These are phyloP conservation scores for Eudyptes chrysolophus DNA, from an alignment of 2,113 vertebrate species.

Conservation along the genomic window DNA sequence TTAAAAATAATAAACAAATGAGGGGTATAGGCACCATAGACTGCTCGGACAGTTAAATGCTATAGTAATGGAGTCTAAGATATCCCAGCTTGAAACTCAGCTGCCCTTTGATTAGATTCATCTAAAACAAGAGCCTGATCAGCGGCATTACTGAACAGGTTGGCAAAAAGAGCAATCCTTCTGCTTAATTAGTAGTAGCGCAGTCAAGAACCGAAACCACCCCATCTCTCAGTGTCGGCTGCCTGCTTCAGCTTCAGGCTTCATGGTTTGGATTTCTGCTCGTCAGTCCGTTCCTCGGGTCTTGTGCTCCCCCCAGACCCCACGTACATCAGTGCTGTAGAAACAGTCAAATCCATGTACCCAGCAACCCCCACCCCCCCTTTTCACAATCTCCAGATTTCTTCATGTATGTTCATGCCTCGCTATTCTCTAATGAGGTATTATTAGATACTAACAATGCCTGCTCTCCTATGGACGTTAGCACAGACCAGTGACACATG, in stretches of 20 bases:
- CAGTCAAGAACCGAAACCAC: background rate
- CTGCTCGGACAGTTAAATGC: slow-evolving; percentile 28
- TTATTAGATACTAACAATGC: slow-evolving; percentile 63
- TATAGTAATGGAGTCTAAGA: background rate
- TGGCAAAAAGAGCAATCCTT: background rate
- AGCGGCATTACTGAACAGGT: background rate
- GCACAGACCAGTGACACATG: slow-evolving; percentile 41
- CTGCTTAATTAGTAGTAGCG: slow-evolving; percentile 1
- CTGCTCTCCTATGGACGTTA: slow-evolving; percentile 40
- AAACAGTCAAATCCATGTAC: background rate
- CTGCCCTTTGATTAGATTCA: background rate
- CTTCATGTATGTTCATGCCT: slow-evolving; percentile 51
- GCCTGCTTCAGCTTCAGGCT: slow-evolving; percentile 34
- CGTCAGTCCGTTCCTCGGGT: background rate
- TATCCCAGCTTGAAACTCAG: background rate
- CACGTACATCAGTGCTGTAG: background rate
- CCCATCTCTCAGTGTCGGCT: background rate
- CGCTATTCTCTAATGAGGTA: slow-evolving; percentile 65
- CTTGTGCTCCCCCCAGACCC: background rate
- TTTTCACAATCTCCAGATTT: background rate
- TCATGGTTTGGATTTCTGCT: slow-evolving; percentile 11
- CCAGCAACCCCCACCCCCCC: background rate
- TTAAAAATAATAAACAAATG: slow-evolving; percentile 13
- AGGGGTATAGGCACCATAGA: slow-evolving; percentile 57
- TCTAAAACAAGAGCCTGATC: background rate